Evolutionary conservation across 92 coral and sea anemone species (phyloP).

Genomic region (Palythoa heliodiscus): DNA sequence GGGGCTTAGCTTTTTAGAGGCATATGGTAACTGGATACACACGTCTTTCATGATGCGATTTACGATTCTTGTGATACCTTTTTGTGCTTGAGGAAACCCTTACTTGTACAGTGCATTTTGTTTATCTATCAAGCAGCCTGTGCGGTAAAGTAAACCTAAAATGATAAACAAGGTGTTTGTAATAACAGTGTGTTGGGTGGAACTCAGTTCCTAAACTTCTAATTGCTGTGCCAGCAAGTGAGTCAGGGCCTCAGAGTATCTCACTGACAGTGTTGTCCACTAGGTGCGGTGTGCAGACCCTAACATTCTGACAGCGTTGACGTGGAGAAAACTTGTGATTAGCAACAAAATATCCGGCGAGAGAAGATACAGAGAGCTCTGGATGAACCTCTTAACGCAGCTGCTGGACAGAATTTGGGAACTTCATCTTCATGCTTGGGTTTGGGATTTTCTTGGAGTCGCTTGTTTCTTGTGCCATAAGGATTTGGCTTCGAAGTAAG

Average conservation of each 20-base stretch:
- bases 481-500: slow-evolving; percentile 85
- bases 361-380: slow-evolving; percentile 72
- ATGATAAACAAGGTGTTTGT: no score
- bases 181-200: no score
- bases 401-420: slow-evolving; percentile 84
- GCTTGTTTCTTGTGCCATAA: slow-evolving; percentile 75
- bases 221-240: no score
- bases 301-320: slow-evolving; percentile 82
- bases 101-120: no score
- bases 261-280: neutral
- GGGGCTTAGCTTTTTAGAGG: no score
- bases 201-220: no score
- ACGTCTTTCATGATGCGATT: no score
- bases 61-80: no score
- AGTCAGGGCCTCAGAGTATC: neutral
- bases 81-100: no score
- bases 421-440: slow-evolving; percentile 91
- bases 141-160: no score
- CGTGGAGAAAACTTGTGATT: slow-evolving; percentile 84
- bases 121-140: no score
- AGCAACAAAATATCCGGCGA: slow-evolving; percentile 59
- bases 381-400: slow-evolving; percentile 77
- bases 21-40: no score
- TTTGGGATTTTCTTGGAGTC: slow-evolving; percentile 81
- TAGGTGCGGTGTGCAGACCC: slow-evolving; percentile 93